Evolutionary conservation across 2,113 vertebrate genomes (phyloP).

Genomic region (Fulmarus glacialis): DNA sequence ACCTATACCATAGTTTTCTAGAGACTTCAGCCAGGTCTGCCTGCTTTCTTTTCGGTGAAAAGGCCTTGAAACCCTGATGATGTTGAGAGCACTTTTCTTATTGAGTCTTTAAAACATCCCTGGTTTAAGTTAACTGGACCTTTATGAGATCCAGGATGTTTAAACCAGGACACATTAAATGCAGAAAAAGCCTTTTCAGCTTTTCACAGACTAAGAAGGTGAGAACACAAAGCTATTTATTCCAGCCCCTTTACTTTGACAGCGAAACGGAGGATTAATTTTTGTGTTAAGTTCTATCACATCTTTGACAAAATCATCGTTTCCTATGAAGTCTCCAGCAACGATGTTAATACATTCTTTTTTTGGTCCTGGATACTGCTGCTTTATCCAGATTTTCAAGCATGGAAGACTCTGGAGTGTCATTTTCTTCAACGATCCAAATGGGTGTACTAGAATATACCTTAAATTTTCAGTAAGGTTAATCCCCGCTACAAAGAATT

Average conservation of each 20-base stretch:
- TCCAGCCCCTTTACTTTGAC: background rate
- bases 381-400: constrained; percentile 80
- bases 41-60: background rate
- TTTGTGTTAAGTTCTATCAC: constrained; percentile 85
- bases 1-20: background rate
- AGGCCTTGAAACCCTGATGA: background rate
- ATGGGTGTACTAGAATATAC: constrained; percentile 76
- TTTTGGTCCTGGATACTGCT: constrained; percentile 81
- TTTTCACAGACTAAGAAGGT: background rate
- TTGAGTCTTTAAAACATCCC: background rate
- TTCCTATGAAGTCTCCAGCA: constrained; percentile 88
- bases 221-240: background rate
- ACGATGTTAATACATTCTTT: constrained; percentile 84
- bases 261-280: background rate
- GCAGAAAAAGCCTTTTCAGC: background rate
- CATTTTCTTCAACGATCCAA: constrained; percentile 78
- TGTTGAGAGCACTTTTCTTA: background rate
- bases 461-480: constrained; percentile 85
- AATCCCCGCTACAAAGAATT: constrained; percentile 87
- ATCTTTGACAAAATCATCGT: constrained; percentile 75
- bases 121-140: background rate
- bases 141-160: background rate
- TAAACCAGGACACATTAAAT: background rate
- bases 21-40: background rate
- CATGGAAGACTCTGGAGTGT: constrained; percentile 76